These are phyloP conservation scores for Hyphantria cunea DNA, from an alignment of 1,140 invertebrate genomes.

Conservation along the genomic window DNA sequence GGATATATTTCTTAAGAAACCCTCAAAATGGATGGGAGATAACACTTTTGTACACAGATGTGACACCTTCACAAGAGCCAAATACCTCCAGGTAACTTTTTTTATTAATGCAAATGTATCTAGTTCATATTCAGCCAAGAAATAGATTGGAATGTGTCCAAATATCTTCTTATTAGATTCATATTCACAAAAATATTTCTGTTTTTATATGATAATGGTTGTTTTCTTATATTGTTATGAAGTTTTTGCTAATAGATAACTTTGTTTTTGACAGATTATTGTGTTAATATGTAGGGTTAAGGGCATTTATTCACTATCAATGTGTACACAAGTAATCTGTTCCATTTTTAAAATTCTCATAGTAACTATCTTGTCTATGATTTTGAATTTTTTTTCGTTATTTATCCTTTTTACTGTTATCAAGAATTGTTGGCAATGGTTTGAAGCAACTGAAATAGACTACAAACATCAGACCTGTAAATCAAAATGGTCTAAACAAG, in stretches of 20 bases:
- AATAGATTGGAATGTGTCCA: background rate
- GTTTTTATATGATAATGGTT: background rate
- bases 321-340: too few species aligned
- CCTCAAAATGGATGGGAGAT: conserved; percentile 93
- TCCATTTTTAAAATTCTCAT: too few species aligned
- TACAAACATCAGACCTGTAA: too few species aligned
- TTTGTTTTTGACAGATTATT: background rate
- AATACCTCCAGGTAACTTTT: conserved; percentile 57
- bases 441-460: too few species aligned
- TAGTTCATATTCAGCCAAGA: background rate
- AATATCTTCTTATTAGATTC: background rate
- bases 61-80: conserved; percentile 79
- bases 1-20: conserved; percentile 95
- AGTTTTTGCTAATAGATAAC: background rate
- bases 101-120: conserved; percentile 6
- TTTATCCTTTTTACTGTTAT: too few species aligned
- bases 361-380: too few species aligned
- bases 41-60: conserved; percentile 92
- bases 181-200: conserved; percentile 10
- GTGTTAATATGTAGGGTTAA: too few species aligned
- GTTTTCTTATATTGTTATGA: background rate
- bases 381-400: too few species aligned
- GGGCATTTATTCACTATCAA: too few species aligned
- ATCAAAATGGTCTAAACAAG: too few species aligned
- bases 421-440: too few species aligned